Base-by-base conservation (phyloP, 2,888 invertebrate species). In the Chaetogeoica ovagalla region DNA sequence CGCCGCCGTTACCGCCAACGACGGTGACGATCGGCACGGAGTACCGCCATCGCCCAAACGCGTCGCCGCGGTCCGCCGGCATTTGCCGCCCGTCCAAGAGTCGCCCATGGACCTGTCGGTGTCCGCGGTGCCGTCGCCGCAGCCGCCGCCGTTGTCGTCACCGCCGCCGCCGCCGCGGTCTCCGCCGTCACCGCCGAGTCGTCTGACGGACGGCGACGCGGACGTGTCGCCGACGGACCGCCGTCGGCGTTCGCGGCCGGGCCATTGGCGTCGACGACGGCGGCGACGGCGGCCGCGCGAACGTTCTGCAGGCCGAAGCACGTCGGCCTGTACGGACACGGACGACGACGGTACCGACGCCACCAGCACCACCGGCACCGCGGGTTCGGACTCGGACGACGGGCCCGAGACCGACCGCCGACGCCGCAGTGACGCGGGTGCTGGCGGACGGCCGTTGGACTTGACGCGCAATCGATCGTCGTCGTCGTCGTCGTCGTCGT, bases 21-120 rank as follows among this genome's bases (percentile, higher is more conserved):
- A 68, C 15, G 62, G 37, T 74, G 74, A 19, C 23, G 68, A 23
- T 0, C 48, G 13, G 13, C 13, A 48, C 57, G 76, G 70, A 19
- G 68, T 69, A n/a, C 59, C 57, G 55, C 57, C n/a, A 2, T 9
- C 71, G 19, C 37, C 65, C 2, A 62, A 77, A 21, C 62, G 62
- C 23, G 63, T 52, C 7, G 37, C 69, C 7, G 37, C 69, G 39
- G 43, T 37, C 23, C 23, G 5, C 15, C 17, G 74, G 2, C 75
- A 68, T 13, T 23, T 73, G 72, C 81, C 76, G 23, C 82, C 82
- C 15, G 82, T 82, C 39, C 82, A 82, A 23, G 82, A 82, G 1
- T 81, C 72, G 23, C 82, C 82, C 19, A 82, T 82, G 68, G 82
- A 82, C 52, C 55, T 82, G 57, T 82, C 82, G 19, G 68, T 79